A percentile compares a stretch with the other conserved stretches of the same genome.
phyloP scores from a whole-genome alignment of 2,113 vertebrate genomes.

The Ochotona princeps region DNA sequence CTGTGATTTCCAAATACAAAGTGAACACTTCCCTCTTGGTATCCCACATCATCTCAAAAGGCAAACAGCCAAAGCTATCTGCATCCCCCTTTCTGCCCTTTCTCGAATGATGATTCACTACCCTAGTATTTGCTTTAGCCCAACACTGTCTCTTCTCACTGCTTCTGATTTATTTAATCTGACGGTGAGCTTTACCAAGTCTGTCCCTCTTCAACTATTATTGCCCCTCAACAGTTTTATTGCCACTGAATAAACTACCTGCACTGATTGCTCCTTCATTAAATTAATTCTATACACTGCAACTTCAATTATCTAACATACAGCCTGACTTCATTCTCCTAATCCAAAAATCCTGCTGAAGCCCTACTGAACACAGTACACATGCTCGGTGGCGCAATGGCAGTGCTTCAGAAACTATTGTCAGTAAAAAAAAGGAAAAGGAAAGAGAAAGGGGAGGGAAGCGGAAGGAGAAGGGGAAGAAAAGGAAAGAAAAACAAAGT shows the following conservation, averaged over 20 bases:
- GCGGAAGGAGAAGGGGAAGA: too few species aligned
- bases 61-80: background rate
- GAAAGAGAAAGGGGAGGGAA: too few species aligned
- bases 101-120: background rate
- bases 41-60: background rate
- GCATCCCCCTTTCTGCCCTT: background rate
- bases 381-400: background rate
- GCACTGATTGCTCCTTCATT: background rate
- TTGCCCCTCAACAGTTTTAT: background rate
- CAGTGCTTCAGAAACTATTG: background rate
- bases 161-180: background rate
- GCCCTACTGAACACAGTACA: background rate
- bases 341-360: background rate
- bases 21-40: background rate
- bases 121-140: background rate
- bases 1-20: background rate
- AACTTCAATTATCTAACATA: background rate
- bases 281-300: background rate
- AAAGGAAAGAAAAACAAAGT: too few species aligned
- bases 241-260: background rate
- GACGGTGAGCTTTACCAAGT: background rate
- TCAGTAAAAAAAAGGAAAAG: background rate
- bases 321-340: background rate
- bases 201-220: background rate
- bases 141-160: background rate